Percentiles rank a stretch among this genome's conserved stretches.
Evolutionary conservation across 2,797 vertebrate species (phyloP).

Genomic region (Gobionotothen gibberifrons): DNA sequence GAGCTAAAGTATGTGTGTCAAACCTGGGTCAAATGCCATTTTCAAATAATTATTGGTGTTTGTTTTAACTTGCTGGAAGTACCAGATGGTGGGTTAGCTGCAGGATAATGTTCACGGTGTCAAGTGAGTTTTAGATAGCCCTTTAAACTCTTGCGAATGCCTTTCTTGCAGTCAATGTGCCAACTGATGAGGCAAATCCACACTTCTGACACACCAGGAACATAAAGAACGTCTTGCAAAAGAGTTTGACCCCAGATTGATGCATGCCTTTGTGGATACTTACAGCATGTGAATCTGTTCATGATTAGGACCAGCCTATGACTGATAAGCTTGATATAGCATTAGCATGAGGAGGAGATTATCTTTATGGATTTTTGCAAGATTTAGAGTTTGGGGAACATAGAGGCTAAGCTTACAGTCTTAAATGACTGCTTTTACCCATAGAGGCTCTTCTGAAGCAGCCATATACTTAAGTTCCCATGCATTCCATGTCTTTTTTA

Average conservation of each 20-base stretch:
- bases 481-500: constrained; percentile 63
- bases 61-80: constrained; percentile 62
- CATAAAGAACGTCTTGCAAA: constrained; percentile 15
- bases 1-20: constrained; percentile 58
- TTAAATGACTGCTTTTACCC: constrained; percentile 53
- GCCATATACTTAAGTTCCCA: constrained; percentile 63
- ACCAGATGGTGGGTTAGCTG: constrained; percentile 59
- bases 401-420: constrained; percentile 47
- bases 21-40: constrained; percentile 67
- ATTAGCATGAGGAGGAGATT: constrained; percentile 57
- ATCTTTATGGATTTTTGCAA: constrained; percentile 60
- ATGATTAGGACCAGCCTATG: constrained; percentile 41
- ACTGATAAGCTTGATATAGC: constrained; percentile 52
- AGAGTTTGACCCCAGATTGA: constrained; percentile 10
- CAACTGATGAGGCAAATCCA: constrained; percentile 18
- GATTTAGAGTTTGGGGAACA: constrained; percentile 62
- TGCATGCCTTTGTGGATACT: constrained; percentile 33
- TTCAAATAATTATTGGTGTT: constrained; percentile 73
- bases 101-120: constrained; percentile 39
- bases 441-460: constrained; percentile 42
- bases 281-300: constrained; percentile 42
- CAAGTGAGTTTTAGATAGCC: constrained; percentile 49
- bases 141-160: constrained; percentile 26
- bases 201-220: constrained; percentile 17
- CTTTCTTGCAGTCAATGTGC: constrained; percentile 14